A percentile compares a stretch with the other conserved stretches of the same genome.
Evolutionary conservation across 2,797 vertebrate genomes (phyloP).

Genomic region (Cynopterus sphinx): DNA sequence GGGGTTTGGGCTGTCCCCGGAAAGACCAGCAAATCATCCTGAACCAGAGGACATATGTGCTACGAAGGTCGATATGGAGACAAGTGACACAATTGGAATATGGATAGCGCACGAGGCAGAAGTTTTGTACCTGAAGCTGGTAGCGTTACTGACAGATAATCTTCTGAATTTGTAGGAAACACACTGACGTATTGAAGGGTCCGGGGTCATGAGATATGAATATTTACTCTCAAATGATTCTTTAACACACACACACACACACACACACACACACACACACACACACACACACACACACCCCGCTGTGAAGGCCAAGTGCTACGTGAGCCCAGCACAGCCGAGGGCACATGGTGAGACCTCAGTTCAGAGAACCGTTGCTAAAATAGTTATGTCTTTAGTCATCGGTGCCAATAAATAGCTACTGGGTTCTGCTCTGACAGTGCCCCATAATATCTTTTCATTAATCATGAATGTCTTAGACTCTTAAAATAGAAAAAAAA

Average conservation of each 20-base stretch:
- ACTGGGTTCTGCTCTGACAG: background rate
- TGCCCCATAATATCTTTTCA: background rate
- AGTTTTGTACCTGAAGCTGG: background rate
- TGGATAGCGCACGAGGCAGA: fast-evolving
- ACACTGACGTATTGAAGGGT: background rate
- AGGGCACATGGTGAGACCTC: background rate
- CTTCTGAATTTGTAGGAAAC: background rate
- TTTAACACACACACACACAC: background rate
- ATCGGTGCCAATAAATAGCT: background rate
- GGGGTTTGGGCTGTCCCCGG: background rate
- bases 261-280: background rate
- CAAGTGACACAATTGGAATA: background rate
- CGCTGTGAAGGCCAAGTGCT: background rate
- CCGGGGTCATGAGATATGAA: background rate
- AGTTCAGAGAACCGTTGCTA: background rate
- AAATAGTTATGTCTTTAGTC: background rate
- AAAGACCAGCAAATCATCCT: background rate
- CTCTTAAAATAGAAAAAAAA: background rate
- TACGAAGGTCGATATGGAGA: background rate
- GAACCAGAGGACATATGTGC: background rate
- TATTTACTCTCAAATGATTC: background rate
- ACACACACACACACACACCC: background rate
- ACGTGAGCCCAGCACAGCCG: background rate
- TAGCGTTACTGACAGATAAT: background rate
- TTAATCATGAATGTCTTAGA: background rate